Conservation (phyloP, 2,113 vertebrate species). For the Xiphias gladius region DNA sequence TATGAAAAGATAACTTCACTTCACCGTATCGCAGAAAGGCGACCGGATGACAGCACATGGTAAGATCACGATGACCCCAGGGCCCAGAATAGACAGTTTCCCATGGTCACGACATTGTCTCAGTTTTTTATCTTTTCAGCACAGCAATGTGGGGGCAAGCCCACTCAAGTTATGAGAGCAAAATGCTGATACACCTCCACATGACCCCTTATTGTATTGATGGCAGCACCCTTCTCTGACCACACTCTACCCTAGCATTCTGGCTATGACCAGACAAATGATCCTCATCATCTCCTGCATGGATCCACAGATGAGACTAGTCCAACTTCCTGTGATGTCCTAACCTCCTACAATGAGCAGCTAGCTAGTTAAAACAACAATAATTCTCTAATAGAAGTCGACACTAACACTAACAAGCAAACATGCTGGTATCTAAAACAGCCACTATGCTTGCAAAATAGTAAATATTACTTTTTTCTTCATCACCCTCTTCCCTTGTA, state of each 20-base stretch:
- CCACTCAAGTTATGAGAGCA: slow-evolving; percentile 27
- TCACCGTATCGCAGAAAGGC: slow-evolving; percentile 14
- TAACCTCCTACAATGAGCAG: slow-evolving; percentile 29
- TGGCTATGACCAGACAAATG: slow-evolving; percentile 26
- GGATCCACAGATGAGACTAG: not conserved
- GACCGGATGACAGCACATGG: slow-evolving; percentile 19
- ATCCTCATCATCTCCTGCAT: slow-evolving; percentile 22
- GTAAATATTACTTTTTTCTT: not conserved
- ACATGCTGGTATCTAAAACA: slow-evolving; percentile 18
- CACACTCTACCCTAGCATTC: slow-evolving; percentile 16
- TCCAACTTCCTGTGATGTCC: slow-evolving; percentile 36
- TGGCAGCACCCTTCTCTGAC: not conserved
- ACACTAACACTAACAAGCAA: slow-evolving; percentile 9
- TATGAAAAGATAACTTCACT: slow-evolving; percentile 52
- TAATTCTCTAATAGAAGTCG: not conserved
- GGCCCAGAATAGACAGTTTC: slow-evolving; percentile 18
- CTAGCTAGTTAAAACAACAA: slow-evolving; percentile 28
- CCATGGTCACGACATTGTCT: slow-evolving; percentile 23
- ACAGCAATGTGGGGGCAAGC: not conserved
- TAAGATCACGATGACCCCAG: slow-evolving; percentile 51
- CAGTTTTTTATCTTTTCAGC: slow-evolving; percentile 16
- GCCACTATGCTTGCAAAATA: slow-evolving; percentile 15
- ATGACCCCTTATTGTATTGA: not conserved
- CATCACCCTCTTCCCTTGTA: slow-evolving; percentile 2
- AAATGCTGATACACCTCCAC: slow-evolving; percentile 16